These are phyloP conservation scores for Suricata suricatta DNA, from an alignment of 2,113 vertebrate genomes.

Conservation along the genomic window DNA sequence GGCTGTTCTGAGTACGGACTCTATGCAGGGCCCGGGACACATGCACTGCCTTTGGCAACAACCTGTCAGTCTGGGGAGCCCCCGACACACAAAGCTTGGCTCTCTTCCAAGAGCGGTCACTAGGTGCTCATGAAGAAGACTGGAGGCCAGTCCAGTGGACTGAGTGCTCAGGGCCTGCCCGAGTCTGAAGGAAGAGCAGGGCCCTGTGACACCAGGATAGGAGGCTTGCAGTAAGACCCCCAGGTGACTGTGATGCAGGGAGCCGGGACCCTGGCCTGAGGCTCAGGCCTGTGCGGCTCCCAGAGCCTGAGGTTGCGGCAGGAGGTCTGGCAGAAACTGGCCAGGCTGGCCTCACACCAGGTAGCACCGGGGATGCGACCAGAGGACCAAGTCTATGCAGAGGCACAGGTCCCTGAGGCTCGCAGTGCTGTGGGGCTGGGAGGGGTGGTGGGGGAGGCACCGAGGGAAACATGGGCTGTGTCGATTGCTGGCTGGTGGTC, in stretches of 20 bases:
- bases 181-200: neutral
- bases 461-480: neutral
- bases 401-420: neutral
- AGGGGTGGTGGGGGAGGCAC: neutral
- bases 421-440: neutral
- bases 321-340: neutral
- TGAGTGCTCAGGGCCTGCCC: neutral
- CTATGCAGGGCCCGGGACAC: too few relatives aligned
- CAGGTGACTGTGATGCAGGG: neutral
- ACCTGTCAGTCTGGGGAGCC: neutral
- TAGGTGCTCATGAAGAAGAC: neutral
- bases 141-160: neutral
- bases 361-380: neutral
- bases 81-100: neutral
- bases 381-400: neutral
- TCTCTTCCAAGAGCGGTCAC: neutral
- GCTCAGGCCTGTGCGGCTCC: neutral
- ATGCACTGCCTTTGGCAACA: neutral
- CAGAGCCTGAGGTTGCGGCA: neutral
- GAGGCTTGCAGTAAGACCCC: neutral
- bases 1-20: neutral
- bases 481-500: neutral
- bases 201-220: neutral
- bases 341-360: rapidly evolving
- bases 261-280: neutral